phyloP scores from a whole-genome alignment of 1,140 invertebrate species.

The Gryon sp. region DNA sequence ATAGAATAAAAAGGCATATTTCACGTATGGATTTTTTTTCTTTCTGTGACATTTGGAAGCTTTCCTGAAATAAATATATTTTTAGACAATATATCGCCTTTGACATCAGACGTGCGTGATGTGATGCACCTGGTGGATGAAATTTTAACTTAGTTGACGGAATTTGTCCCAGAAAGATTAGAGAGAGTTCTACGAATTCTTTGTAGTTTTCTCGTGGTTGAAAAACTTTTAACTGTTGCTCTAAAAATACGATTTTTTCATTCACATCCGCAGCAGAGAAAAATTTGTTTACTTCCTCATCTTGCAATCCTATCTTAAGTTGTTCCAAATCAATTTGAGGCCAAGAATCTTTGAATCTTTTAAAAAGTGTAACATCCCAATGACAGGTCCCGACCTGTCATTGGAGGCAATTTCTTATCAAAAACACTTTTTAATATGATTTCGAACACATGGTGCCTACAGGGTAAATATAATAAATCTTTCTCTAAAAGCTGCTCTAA shows the following conservation, averaged over 20 bases:
- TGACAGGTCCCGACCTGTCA: constrained; percentile 64
- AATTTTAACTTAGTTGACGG: constrained; percentile 4
- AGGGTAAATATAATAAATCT: constrained; percentile 64
- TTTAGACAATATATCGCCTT: constrained; percentile 57
- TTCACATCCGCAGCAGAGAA: constrained; percentile 2
- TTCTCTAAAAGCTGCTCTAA: constrained; percentile 62
- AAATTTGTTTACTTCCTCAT: constrained; percentile 24
- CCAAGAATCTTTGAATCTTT: constrained; percentile 66
- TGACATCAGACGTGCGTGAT: constrained; percentile 46
- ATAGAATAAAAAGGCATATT: constrained; percentile 10
- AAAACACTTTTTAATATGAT: constrained; percentile 55
- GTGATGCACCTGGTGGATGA: constrained; percentile 22
- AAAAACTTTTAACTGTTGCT: constrained; percentile 11
- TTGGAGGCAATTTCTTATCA: constrained; percentile 45
- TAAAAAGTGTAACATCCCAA: constrained; percentile 67
- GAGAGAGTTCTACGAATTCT: constrained; percentile 25
- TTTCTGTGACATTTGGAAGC: constrained; percentile 40
- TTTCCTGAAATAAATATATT: constrained; percentile 63
- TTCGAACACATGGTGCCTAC: constrained; percentile 67
- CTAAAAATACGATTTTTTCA: constrained; percentile 30
- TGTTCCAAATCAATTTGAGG: constrained; percentile 48
- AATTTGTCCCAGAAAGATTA: constrained; percentile 17
- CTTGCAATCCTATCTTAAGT: constrained; percentile 46
- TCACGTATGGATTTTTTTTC: constrained; percentile 35
- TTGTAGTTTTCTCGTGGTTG: constrained; percentile 11